These are phyloP conservation scores for Xiphophorus hellerii DNA, from an alignment of 2,113 vertebrate species.

Conservation along the genomic window DNA sequence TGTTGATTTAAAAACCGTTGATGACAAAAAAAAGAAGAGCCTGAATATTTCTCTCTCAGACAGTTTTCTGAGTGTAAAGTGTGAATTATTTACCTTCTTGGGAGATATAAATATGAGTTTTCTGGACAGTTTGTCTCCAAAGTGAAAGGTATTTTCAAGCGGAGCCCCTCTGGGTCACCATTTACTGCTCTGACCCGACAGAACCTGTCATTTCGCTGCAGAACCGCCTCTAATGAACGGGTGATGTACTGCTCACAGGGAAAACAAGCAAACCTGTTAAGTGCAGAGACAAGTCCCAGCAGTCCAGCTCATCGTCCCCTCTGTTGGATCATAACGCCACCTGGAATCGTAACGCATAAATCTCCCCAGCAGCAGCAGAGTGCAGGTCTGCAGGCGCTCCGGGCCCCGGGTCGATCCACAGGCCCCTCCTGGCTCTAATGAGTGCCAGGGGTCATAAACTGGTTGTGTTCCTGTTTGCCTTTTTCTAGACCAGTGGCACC, in stretches of 20 bases:
- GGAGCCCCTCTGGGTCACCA: not conserved
- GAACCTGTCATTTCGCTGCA: constrained; percentile 45
- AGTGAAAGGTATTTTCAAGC: not conserved
- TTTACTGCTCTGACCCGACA: not conserved
- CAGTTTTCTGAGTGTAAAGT: not conserved
- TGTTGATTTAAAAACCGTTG: too few species aligned
- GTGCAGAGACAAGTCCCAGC: constrained; percentile 60
- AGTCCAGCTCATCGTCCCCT: constrained; percentile 52
- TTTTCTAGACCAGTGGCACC: constrained; percentile 69
- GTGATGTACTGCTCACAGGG: constrained; percentile 17
- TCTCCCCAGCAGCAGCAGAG: constrained; percentile 67
- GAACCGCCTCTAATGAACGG: not conserved
- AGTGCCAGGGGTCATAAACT: constrained; percentile 71
- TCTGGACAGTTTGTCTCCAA: not conserved
- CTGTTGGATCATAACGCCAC: constrained; percentile 61
- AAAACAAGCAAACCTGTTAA: constrained; percentile 44
- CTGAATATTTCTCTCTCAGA: too few species aligned
- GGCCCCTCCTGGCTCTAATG: constrained; percentile 51
- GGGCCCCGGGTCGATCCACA: not conserved
- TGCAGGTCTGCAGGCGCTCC: constrained; percentile 47
- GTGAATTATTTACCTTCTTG: not conserved
- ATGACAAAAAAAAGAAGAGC: too few species aligned
- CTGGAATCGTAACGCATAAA: constrained; percentile 74
- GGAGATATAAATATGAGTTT: not conserved
- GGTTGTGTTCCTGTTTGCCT: constrained; percentile 71